Percentiles rank a stretch among this genome's conserved stretches.
These are phyloP conservation scores for Tethea ocularis DNA, from an alignment of 2,888 invertebrate genomes.

Conservation along the genomic window DNA sequence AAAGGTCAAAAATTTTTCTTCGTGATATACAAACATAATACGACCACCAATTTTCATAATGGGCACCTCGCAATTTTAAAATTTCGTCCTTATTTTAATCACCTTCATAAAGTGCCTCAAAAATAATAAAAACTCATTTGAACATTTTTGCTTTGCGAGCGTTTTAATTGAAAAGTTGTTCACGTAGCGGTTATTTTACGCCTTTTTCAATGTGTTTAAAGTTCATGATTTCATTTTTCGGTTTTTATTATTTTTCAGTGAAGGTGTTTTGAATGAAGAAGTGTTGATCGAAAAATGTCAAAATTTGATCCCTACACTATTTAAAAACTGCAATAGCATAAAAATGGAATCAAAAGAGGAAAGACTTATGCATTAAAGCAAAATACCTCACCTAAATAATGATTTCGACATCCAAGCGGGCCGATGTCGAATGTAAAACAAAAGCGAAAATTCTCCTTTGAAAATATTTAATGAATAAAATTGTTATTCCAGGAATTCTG, in stretches of 20 bases:
- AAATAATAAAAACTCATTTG: neutral
- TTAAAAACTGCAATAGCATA: too few relatives aligned
- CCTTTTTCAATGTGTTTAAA: neutral
- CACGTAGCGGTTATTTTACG: neutral
- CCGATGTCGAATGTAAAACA: constrained; percentile 6
- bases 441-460: constrained; percentile 10
- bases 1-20: too few relatives aligned
- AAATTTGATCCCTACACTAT: neutral
- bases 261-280: neutral
- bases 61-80: neutral
- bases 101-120: neutral
- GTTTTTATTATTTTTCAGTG: neutral
- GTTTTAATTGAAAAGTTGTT: constrained; percentile 6
- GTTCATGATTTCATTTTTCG: neutral
- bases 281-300: neutral
- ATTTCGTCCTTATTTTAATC: neutral
- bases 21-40: too few relatives aligned
- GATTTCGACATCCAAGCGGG: neutral
- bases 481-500: constrained; percentile 17
- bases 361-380: neutral
- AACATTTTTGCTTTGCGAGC: constrained; percentile 2
- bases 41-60: neutral
- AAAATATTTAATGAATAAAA: constrained; percentile 24
- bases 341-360: neutral
- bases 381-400: constrained; percentile 3